A percentile compares a stretch with the other conserved stretches of the same genome.
These are phyloP conservation scores for Sphaerodactylus townsendi DNA, from an alignment of 2,113 vertebrate genomes.

Conservation along the genomic window DNA sequence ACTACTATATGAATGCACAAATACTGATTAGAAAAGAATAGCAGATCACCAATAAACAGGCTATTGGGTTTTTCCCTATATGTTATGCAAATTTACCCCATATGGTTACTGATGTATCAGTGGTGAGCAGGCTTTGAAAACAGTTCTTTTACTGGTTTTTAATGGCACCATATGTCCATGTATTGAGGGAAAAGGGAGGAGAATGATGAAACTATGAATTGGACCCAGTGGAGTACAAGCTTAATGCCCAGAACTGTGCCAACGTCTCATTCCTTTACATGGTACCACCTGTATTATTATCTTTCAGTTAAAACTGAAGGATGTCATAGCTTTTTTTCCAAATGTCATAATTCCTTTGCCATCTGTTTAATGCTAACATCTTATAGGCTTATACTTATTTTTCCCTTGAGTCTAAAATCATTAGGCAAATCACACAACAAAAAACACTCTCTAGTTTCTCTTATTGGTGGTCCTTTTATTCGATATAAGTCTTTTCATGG, in stretches of 20 bases:
- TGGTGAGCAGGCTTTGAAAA: constrained; percentile 48
- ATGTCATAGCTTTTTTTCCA: constrained; percentile 30
- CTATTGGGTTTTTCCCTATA: constrained; percentile 42
- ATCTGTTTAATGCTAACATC: constrained; percentile 59
- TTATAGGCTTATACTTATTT: constrained; percentile 39
- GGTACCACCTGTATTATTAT: constrained; percentile 58
- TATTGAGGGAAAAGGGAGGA: constrained; percentile 33
- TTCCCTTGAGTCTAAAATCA: constrained; percentile 44
- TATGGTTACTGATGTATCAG: constrained; percentile 42
- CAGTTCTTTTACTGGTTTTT: constrained; percentile 61
- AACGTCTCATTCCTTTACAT: constrained; percentile 39
- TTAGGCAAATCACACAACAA: constrained; percentile 52
- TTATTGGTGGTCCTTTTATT: constrained; percentile 46
- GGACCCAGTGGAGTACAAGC: constrained; percentile 57
- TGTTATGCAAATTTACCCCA: constrained; percentile 54
- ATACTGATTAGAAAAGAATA: constrained; percentile 32
- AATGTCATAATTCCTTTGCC: constrained; percentile 58
- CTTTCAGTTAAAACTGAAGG: constrained; percentile 50
- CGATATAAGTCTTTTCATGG: constrained; percentile 13
- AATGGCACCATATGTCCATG: constrained; percentile 67
- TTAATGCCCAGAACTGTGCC: constrained; percentile 49
- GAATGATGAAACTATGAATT: constrained; percentile 55
- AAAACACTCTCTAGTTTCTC: constrained; percentile 44
- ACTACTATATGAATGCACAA: not conserved
- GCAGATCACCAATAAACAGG: constrained; percentile 40